phyloP scores from a whole-genome alignment of 2,797 vertebrate species.

The Catostomus latipinnis region DNA sequence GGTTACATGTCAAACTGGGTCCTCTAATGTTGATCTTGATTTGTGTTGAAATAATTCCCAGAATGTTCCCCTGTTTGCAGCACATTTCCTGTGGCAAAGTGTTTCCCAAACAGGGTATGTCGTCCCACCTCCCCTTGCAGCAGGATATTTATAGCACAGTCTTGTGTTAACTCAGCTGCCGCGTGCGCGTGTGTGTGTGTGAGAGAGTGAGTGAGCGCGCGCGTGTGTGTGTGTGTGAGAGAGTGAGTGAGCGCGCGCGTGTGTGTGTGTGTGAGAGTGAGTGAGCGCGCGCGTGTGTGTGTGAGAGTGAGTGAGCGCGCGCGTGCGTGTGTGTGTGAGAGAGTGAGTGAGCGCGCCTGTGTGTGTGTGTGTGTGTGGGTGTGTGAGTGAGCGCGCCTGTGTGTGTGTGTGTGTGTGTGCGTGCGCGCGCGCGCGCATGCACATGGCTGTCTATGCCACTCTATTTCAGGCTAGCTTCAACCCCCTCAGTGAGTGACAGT shows the following conservation, averaged over 20 bases:
- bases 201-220: neutral
- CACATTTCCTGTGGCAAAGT: conserved; percentile 6
- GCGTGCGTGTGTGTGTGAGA: conserved; percentile 68
- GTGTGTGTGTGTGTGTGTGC: conserved; percentile 69
- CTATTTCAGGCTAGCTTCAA: conserved; percentile 73
- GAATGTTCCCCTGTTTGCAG: neutral
- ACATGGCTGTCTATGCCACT: conserved; percentile 58
- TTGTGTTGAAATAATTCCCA: neutral
- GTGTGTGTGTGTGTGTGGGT: conserved; percentile 70
- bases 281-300: no score
- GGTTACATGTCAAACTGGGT: neutral
- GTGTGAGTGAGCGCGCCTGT: conserved; percentile 70
- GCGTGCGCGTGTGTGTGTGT: conserved; percentile 69
- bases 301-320: no score
- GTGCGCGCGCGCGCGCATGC: neutral
- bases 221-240: neutral
- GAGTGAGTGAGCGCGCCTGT: conserved; percentile 22
- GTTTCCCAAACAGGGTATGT: conserved; percentile 69
- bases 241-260: no score
- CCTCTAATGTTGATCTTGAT: neutral
- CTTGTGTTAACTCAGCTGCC: conserved; percentile 82
- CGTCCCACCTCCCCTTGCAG: conserved; percentile 54
- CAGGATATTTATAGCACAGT: conserved; percentile 88
- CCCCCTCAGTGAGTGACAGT: conserved; percentile 53
- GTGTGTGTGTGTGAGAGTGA: no score